These are phyloP conservation scores for Thrips palmi DNA, from an alignment of 1,140 invertebrate species.

Conservation along the genomic window DNA sequence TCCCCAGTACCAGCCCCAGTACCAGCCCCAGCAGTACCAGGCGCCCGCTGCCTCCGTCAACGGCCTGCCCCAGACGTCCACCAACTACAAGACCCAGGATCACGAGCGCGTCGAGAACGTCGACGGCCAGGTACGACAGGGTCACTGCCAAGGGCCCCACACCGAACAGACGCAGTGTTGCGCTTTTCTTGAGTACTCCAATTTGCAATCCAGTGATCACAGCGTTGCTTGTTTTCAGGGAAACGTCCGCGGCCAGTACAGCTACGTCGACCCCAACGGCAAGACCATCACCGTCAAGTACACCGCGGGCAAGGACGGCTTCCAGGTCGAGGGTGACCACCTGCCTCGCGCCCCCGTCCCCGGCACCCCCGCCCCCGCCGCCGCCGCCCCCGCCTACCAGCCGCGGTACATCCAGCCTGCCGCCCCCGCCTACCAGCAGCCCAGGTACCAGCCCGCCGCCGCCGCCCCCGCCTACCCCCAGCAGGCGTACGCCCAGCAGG, in stretches of 20 bases:
- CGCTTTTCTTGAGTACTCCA: no score
- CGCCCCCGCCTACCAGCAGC: no score
- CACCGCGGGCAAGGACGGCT: conserved; percentile 42
- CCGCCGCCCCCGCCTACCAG: conserved; percentile 13
- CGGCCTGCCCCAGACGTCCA: conserved; percentile 6
- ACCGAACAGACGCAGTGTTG: no score
- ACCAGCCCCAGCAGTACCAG: neutral
- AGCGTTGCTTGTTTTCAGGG: no score
- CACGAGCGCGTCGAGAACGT: conserved; percentile 14
- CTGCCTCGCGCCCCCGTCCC: conserved; percentile 19
- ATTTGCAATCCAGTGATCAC: no score
- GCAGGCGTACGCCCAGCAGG: no score
- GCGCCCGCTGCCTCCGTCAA: neutral
- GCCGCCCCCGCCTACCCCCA: no score
- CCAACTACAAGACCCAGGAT: conserved; percentile 16
- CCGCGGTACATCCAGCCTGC: no score
- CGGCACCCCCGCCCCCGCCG: conserved; percentile 10
- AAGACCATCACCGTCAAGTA: conserved; percentile 38
- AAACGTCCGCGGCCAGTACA: conserved; percentile 25
- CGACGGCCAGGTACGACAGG: conserved; percentile 17
- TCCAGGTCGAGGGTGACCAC: conserved; percentile 30
- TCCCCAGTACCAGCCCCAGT: neutral
- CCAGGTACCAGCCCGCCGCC: no score
- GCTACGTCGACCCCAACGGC: conserved; percentile 29
- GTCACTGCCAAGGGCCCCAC: no score